Conservation (phyloP, 2,113 vertebrate species). For the Microtus ochrogaster region DNA sequence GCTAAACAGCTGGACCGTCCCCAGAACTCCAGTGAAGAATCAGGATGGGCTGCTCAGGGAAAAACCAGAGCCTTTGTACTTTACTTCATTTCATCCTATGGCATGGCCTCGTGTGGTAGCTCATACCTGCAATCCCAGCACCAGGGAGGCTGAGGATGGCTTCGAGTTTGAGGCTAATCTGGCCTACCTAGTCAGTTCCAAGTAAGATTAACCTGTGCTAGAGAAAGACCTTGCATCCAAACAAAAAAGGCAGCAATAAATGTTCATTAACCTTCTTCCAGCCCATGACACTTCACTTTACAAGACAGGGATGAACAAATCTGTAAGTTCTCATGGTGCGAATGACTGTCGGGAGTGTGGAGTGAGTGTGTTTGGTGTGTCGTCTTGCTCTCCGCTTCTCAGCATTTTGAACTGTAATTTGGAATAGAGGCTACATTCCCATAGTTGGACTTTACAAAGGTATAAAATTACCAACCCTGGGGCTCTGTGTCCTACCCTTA, state of each 20-base stretch:
- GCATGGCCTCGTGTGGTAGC: neutral
- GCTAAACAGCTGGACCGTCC: no score
- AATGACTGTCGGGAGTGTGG: neutral
- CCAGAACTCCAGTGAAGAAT: neutral
- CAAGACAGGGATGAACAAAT: neutral
- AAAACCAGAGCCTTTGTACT: neutral
- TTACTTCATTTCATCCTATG: neutral
- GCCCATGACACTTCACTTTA: neutral
- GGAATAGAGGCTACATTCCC: neutral
- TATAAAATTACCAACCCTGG: neutral
- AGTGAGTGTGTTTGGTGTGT: neutral
- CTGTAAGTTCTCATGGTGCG: neutral
- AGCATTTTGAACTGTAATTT: neutral
- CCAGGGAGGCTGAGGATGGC: neutral
- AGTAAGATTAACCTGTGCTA: no score
- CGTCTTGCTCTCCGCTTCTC: neutral
- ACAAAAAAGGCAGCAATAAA: neutral
- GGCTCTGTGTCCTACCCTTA: neutral
- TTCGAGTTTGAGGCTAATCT: neutral
- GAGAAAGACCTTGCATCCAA: neutral
- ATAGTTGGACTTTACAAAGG: neutral
- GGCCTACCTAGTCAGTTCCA: neutral
- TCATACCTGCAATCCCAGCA: neutral
- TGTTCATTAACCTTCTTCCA: neutral
- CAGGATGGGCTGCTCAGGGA: neutral